A percentile compares a stretch with the other conserved stretches of the same genome.
phyloP scores from a whole-genome alignment of 2,797 vertebrate species.

The Anableps anableps region DNA sequence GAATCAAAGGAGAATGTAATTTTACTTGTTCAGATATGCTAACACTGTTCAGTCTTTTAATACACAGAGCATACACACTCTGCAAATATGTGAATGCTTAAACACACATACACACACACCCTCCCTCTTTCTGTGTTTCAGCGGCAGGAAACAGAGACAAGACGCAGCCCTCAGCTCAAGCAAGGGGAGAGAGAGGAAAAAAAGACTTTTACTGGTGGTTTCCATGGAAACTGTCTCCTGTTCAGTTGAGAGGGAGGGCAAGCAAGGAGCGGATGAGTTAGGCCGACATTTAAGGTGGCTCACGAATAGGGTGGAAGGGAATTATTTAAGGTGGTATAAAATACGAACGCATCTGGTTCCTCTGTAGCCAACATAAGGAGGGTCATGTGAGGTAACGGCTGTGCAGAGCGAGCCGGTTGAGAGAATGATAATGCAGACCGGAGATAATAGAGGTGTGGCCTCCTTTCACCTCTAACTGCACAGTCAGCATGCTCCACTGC shows the following conservation, averaged over 20 bases:
- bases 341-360: conserved; percentile 46
- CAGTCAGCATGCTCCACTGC: conserved; percentile 56
- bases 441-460: conserved; percentile 45
- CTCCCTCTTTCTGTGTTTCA: conserved; percentile 31
- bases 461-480: conserved; percentile 64
- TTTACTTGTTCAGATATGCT: conserved; percentile 28
- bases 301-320: conserved; percentile 57
- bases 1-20: conserved; percentile 31
- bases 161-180: conserved; percentile 74
- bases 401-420: conserved; percentile 25
- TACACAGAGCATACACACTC: conserved; percentile 6
- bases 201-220: conserved; percentile 81
- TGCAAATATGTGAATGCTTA: conserved; percentile 49
- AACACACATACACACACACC: conserved; percentile 56
- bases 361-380: conserved; percentile 26
- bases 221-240: conserved; percentile 84
- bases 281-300: conserved; percentile 75
- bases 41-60: conserved; percentile 32
- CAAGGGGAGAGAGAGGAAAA: conserved; percentile 37
- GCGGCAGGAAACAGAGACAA: conserved; percentile 74
- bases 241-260: conserved; percentile 70
- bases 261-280: conserved; percentile 61
- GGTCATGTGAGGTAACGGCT: conserved; percentile 58
- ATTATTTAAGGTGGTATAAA: conserved; percentile 74
- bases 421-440: conserved; percentile 40